Percentiles rank a stretch among this genome's conserved stretches.
phyloP scores from a whole-genome alignment of 2,888 invertebrate species.

The Clitarchus hookeri region DNA sequence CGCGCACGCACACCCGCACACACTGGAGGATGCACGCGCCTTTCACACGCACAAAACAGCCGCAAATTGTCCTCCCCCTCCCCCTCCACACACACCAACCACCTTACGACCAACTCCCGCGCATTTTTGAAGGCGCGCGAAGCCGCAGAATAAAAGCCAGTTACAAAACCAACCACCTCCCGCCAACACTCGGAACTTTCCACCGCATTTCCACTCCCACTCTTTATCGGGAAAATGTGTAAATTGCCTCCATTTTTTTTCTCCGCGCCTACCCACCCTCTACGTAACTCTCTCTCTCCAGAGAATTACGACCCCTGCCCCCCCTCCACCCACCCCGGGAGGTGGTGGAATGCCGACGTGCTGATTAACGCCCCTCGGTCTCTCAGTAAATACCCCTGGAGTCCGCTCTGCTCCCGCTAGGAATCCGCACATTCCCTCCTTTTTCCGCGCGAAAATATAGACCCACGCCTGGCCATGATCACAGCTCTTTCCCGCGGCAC shows the following conservation, averaged over 20 bases:
- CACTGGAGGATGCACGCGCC: no score
- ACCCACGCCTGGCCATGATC: background rate
- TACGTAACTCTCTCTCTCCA: background rate
- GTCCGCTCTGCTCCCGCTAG: background rate
- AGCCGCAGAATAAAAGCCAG: slow-evolving; percentile 7
- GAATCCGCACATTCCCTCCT: background rate
- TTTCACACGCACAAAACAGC: background rate
- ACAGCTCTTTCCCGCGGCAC: no score
- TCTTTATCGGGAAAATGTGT: slow-evolving; percentile 3
- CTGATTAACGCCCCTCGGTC: background rate
- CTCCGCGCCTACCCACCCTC: background rate
- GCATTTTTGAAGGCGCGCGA: background rate
- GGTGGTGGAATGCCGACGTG: background rate
- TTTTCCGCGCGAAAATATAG: background rate
- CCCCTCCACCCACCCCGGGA: background rate
- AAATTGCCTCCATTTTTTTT: slow-evolving; percentile 14
- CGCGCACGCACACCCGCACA: background rate
- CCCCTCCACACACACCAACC: no score
- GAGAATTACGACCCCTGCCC: background rate
- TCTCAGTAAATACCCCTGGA: background rate
- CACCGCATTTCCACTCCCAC: background rate
- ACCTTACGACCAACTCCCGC: no score
- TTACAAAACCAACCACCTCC: background rate
- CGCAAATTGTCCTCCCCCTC: background rate
- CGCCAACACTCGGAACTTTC: background rate